Percentiles rank a stretch among this genome's conserved stretches.
Conservation (phyloP, 1,140 invertebrate species). For the Coelopa frigida region DNA sequence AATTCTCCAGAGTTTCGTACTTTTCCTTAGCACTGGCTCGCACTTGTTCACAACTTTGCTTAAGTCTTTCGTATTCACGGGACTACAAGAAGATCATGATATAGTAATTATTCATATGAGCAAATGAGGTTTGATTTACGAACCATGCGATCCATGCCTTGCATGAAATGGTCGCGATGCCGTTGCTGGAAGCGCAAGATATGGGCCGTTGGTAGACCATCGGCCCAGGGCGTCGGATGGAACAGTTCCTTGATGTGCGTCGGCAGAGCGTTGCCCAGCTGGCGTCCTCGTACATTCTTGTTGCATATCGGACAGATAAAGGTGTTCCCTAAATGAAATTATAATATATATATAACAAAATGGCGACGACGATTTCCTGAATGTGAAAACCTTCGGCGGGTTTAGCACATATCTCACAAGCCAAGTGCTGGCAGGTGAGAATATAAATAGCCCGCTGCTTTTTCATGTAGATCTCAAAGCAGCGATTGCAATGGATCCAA, state of each 20-base stretch:
- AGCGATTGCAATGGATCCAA: slow-evolving; percentile 36
- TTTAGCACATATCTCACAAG: slow-evolving; percentile 22
- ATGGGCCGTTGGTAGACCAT: slow-evolving; percentile 8
- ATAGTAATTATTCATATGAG: not conserved
- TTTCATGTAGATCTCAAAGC: slow-evolving; percentile 16
- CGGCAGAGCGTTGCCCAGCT: slow-evolving; percentile 25
- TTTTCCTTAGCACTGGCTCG: not conserved
- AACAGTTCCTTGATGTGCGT: slow-evolving; percentile 22
- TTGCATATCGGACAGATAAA: slow-evolving; percentile 23
- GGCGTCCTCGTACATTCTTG: slow-evolving; percentile 19
- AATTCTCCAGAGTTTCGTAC: slow-evolving; percentile 9
- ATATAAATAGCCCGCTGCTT: slow-evolving; percentile 17
- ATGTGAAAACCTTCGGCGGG: no score
- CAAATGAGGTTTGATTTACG: not conserved
- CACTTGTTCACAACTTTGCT: slow-evolving; percentile 7
- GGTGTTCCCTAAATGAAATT: no score
- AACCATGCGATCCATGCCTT: slow-evolving; percentile 16
- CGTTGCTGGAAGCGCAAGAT: slow-evolving; percentile 19
- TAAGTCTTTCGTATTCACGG: slow-evolving; percentile 6
- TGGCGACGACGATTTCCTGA: slow-evolving; percentile 15
- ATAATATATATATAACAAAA: no score
- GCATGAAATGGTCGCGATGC: slow-evolving; percentile 17
- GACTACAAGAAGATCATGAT: not conserved
- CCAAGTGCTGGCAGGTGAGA: slow-evolving; percentile 28
- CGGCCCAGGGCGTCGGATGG: slow-evolving; percentile 25